Conservation (phyloP, 2,113 vertebrate species). For the Anoura caudifer region DNA sequence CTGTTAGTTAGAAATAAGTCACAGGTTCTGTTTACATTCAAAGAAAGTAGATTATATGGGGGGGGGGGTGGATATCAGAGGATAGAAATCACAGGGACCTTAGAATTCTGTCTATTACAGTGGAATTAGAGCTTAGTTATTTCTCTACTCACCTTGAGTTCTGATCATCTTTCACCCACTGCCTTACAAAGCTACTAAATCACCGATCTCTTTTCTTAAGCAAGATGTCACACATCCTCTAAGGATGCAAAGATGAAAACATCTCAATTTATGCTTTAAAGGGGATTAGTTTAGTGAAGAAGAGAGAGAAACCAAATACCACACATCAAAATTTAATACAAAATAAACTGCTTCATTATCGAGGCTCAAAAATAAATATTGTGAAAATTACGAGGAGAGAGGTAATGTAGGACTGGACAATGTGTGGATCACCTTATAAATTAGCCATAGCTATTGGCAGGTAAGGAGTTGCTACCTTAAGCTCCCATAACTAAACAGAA, state of each 20-base stretch:
- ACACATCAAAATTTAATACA: background rate
- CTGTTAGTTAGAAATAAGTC: background rate
- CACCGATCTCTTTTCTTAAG: background rate
- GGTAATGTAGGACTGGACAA: background rate
- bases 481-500: background rate
- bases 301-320: background rate
- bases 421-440: background rate
- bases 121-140: background rate
- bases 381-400: background rate
- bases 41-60: background rate
- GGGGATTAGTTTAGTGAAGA: background rate
- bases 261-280: background rate
- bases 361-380: background rate
- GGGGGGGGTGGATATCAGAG: fast-evolving
- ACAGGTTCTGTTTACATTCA: background rate
- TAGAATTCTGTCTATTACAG: background rate
- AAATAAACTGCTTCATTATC: background rate
- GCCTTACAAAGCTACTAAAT: background rate
- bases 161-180: background rate
- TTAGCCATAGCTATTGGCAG: background rate
- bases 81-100: background rate
- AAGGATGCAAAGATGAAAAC: background rate
- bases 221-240: background rate
- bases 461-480: background rate
- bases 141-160: background rate